These are phyloP conservation scores for Syngnathus floridae DNA, from an alignment of 2,113 vertebrate genomes.

Conservation along the genomic window DNA sequence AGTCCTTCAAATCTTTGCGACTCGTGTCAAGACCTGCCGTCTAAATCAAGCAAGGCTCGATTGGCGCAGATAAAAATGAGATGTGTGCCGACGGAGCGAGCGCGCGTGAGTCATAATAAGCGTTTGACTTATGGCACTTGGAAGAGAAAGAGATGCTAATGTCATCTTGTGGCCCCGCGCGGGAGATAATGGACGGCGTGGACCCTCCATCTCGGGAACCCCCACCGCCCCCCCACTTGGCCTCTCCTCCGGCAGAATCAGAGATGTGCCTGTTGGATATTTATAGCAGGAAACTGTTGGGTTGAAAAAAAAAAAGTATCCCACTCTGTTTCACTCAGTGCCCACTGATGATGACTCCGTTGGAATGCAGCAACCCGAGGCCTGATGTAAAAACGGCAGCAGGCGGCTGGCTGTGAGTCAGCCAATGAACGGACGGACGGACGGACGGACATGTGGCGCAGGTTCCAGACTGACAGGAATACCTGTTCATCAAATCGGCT, in stretches of 20 bases:
- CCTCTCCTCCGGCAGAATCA: constrained; percentile 55
- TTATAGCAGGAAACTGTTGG: constrained; percentile 60
- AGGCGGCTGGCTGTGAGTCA: constrained; percentile 48
- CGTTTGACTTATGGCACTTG: constrained; percentile 49
- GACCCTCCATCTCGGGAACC: constrained; percentile 17
- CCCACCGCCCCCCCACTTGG: constrained; percentile 11
- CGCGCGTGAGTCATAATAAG: constrained; percentile 39
- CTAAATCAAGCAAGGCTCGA: not conserved
- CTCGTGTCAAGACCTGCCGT: not conserved
- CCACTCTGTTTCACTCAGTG: constrained; percentile 33
- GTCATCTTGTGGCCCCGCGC: constrained; percentile 53
- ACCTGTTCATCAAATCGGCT: too few relatives aligned
- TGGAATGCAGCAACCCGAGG: constrained; percentile 59
- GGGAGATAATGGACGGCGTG: constrained; percentile 54
- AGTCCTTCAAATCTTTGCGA: not conserved
- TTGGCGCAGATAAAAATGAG: constrained; percentile 6
- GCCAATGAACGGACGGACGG: constrained; percentile 6
- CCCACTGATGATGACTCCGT: constrained; percentile 60
- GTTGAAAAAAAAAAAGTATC: constrained; percentile 28
- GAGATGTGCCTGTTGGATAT: constrained; percentile 62
- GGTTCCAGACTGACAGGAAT: constrained; percentile 15
- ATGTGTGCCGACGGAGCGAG: constrained; percentile 12
- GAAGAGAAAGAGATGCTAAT: constrained; percentile 61
- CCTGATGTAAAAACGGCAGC: constrained; percentile 59
- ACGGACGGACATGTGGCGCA: constrained; percentile 17